Base-by-base conservation (phyloP, 2,888 invertebrate genomes). In the Drosophila setosimentum region DNA sequence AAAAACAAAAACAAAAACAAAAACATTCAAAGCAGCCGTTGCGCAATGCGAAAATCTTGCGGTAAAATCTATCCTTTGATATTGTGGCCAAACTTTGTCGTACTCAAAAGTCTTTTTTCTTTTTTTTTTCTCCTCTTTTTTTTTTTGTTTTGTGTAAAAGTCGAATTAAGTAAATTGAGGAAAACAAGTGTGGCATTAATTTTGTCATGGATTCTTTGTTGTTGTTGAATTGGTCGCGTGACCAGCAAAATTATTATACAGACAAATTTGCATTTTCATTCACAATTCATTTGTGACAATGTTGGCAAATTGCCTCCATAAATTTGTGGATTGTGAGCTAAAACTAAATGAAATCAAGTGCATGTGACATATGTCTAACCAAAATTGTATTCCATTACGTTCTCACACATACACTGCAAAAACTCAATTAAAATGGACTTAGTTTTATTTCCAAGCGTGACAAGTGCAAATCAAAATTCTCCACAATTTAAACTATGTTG, bases 391-490 rank as follows among this genome's bases (percentile, higher is more conserved):
- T 89, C 71, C 72, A 81, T 89, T 74, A 79, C 54, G 51, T 32
- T 66, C 69, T 66, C 87, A 69, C 67, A 64, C 27, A 45, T 24
- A 24, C 45, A 45, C 45, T 54, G 57, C 54, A 83, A 89, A 86
- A 90, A 86, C 89, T 86, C 90, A 86, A 86, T 86, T 86, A 86
- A 86, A 86, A 78, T 68, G 81, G 76, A 83, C 87, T 90, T 90
- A 76, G 78, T 90, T 83, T 73, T 68, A 74, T 82, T 76, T 49
- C 35, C 55, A 73, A 73, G 60, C 65, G 64, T 88, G 85, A 84
- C 73, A 82, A 71, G 67, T 69, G 60, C 72, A 83, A 83, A 87
- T 81, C 78, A 87, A 70, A 42, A 69, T 32, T 42, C 42, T 2
- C 13, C 29, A 10, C 33, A 45, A 37, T 32, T 29, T 62, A 51